A percentile compares a stretch with the other conserved stretches of the same genome.
These are phyloP conservation scores for Brachypodius melanocephalos DNA, from an alignment of 2,113 vertebrate species.

Conservation along the genomic window DNA sequence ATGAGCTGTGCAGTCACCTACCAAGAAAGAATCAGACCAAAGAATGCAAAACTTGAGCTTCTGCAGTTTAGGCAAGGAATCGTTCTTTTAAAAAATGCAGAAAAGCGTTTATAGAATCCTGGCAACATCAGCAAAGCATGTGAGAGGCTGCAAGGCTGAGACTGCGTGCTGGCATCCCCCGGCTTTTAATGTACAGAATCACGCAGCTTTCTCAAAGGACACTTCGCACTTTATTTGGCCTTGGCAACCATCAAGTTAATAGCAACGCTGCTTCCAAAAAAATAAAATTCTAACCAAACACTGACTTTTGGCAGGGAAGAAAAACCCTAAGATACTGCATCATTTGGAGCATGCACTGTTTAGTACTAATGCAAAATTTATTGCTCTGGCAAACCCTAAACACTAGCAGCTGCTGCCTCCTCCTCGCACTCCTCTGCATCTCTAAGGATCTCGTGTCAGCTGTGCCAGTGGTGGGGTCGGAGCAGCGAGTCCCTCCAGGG, in stretches of 20 bases:
- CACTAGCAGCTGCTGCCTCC: constrained; percentile 35
- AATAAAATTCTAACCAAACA: constrained; percentile 19
- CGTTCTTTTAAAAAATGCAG: background rate
- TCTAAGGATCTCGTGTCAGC: background rate
- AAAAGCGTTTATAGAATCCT: background rate
- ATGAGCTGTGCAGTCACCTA: accelerated
- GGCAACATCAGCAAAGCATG: background rate
- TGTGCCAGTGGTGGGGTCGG: background rate
- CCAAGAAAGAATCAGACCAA: background rate
- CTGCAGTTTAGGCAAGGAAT: background rate
- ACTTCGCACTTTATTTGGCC: constrained; percentile 40
- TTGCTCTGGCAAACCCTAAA: background rate
- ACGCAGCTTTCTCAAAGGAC: constrained; percentile 38
- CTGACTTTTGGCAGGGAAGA: background rate
- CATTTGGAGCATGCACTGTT: constrained; percentile 5
- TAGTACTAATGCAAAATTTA: constrained; percentile 1
- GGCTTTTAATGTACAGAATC: background rate
- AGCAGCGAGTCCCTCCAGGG: background rate
- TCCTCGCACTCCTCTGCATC: constrained; percentile 3
- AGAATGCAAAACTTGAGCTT: background rate
- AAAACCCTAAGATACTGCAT: background rate
- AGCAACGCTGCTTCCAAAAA: constrained; percentile 21
- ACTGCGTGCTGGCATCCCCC: background rate
- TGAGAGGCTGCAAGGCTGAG: background rate
- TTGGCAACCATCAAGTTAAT: constrained; percentile 35